Conservation (phyloP, 2,888 invertebrate species). For the Germaria angustata region DNA sequence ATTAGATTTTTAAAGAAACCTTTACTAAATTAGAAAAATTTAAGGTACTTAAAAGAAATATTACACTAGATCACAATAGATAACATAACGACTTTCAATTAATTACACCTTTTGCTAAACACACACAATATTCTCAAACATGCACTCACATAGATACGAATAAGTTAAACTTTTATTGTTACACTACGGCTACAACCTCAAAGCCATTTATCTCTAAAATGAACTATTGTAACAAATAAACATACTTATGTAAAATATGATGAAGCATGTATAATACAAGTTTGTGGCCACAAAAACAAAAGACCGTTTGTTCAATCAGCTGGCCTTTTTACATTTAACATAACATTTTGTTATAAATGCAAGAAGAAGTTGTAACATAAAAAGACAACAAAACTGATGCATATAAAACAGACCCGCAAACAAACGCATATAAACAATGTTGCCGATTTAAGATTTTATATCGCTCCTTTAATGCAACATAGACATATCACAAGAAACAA, state of each 20-base stretch:
- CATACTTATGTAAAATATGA: slow-evolving; percentile 8
- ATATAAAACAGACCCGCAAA: too few species aligned
- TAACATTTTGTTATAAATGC: too few species aligned
- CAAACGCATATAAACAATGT: too few species aligned
- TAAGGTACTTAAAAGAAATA: not conserved
- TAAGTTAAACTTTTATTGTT: slow-evolving; percentile 17
- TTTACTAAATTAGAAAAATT: too few species aligned
- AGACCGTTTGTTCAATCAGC: slow-evolving; percentile 16
- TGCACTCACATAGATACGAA: not conserved
- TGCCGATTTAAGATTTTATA: too few species aligned
- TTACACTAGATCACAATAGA: not conserved
- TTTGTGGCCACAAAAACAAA: not conserved
- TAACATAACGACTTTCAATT: slow-evolving; percentile 15
- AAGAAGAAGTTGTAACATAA: too few species aligned
- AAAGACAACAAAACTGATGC: too few species aligned
- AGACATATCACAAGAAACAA: too few species aligned
- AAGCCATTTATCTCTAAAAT: slow-evolving; percentile 11
- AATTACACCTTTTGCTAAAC: slow-evolving; percentile 15
- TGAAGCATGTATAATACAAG: not conserved
- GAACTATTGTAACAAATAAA: not conserved
- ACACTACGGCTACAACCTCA: not conserved
- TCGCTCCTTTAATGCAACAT: too few species aligned
- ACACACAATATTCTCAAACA: not conserved
- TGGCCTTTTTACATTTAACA: too few species aligned
- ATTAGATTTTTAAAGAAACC: too few species aligned